Conservation (phyloP, 2,797 vertebrate genomes). For the Hylomyscus alleni region DNA sequence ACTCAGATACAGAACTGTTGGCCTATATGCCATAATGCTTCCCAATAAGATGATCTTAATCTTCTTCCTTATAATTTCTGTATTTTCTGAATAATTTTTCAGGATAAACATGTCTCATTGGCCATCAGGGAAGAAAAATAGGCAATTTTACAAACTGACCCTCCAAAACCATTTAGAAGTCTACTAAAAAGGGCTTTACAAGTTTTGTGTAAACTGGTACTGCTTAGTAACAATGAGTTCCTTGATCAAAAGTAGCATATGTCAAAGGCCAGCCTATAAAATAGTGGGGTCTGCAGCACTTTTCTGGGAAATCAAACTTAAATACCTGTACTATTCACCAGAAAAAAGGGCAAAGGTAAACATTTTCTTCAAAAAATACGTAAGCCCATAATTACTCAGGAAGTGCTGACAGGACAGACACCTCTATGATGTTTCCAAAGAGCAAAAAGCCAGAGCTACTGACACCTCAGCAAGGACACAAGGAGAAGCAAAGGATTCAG, state of each 20-base stretch:
- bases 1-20: neutral
- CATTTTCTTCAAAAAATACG: constrained; percentile 56
- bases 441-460: constrained; percentile 20
- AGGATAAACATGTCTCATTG: constrained; percentile 28
- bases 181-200: constrained; percentile 54
- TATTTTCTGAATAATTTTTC: constrained; percentile 58
- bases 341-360: constrained; percentile 53
- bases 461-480: neutral
- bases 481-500: neutral
- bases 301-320: neutral
- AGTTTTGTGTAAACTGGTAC: constrained; percentile 66
- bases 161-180: neutral
- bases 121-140: neutral
- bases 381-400: constrained; percentile 46
- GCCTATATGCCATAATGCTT: neutral
- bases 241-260: constrained; percentile 62
- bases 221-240: constrained; percentile 63
- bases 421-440: constrained; percentile 46
- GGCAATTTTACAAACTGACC: constrained; percentile 15
- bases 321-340: constrained; percentile 30
- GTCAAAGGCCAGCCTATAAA: constrained; percentile 72
- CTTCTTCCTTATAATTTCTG: constrained; percentile 45
- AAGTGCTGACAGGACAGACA: constrained; percentile 71
- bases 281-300: constrained; percentile 42
- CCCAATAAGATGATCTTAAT: neutral